A percentile compares a stretch with the other conserved stretches of the same genome.
Evolutionary conservation across 2,797 vertebrate genomes (phyloP).

Genomic region (Enoplosus armatus): DNA sequence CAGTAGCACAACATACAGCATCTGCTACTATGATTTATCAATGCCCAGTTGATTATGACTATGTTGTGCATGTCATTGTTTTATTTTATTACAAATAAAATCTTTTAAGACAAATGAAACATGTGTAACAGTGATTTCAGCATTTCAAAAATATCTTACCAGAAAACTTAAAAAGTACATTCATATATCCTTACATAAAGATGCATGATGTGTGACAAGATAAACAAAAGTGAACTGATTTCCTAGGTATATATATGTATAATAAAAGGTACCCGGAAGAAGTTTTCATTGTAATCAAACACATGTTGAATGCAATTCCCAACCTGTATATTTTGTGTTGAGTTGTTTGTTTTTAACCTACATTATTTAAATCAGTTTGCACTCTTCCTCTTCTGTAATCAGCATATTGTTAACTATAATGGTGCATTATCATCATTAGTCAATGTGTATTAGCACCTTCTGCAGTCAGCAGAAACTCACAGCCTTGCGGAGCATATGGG

Average conservation of each 20-base stretch:
- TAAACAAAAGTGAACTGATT: neutral
- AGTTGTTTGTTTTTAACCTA: neutral
- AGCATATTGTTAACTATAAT: neutral
- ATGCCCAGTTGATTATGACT: slow-evolving; percentile 1
- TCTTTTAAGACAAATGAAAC: neutral
- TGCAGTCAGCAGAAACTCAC: neutral
- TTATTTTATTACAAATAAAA: neutral
- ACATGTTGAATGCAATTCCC: neutral
- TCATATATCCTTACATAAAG: neutral
- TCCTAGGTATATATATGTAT: no score
- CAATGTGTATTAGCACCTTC: no score
- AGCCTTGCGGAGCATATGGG: neutral
- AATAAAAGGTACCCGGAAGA: neutral
- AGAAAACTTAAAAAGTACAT: neutral
- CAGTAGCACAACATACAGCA: slow-evolving; percentile 5
- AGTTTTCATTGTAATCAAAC: neutral
- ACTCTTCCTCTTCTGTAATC: neutral
- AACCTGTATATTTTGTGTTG: neutral
- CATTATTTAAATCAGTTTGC: neutral
- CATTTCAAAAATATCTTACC: neutral
- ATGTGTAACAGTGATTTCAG: neutral
- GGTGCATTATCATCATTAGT: neutral
- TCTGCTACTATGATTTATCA: slow-evolving; percentile 16
- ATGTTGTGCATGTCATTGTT: neutral
- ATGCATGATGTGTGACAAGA: neutral